phyloP scores from a whole-genome alignment of 1,140 invertebrate genomes.

The Drosophila arawakana region DNA sequence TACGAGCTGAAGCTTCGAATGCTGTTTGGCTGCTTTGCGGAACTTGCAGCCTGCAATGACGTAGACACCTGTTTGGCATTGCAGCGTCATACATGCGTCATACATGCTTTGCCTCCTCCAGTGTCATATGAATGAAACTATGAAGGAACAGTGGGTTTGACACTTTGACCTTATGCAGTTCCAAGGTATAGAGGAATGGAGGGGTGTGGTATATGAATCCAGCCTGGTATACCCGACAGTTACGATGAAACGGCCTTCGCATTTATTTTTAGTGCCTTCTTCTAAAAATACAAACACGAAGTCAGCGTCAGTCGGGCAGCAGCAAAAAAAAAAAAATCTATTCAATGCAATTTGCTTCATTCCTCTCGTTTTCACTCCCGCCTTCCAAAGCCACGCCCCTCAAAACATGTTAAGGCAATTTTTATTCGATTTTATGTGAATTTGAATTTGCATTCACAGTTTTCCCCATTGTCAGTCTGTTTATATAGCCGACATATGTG shows the following conservation, averaged over 20 bases:
- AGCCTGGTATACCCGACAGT: conserved; percentile 16
- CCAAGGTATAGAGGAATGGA: not conserved
- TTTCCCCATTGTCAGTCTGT: conserved; percentile 1
- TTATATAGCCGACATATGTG: conserved; percentile 22
- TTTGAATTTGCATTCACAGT: conserved; percentile 10
- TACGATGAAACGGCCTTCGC: conserved; percentile 67
- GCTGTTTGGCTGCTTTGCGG: not conserved
- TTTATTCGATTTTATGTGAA: conserved; percentile 19
- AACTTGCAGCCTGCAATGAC: conserved; percentile 43
- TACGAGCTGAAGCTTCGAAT: not conserved
- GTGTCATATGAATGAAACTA: conserved; percentile 17
- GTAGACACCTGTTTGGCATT: conserved; percentile 54
- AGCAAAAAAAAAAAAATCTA: conserved; percentile 11
- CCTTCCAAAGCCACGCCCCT: not conserved
- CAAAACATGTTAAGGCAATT: conserved; percentile 9
- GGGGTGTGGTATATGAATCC: not conserved
- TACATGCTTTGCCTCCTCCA: conserved; percentile 2
- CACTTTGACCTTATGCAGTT: conserved; percentile 75
- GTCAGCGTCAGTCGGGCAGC: conserved; percentile 58
- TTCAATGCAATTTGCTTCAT: conserved; percentile 4
- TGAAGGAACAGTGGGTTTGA: conserved; percentile 38
- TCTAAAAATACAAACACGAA: conserved; percentile 75
- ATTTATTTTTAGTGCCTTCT: conserved; percentile 77
- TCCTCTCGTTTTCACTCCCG: no score
- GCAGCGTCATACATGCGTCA: conserved; percentile 28